Percentiles rank a stretch among this genome's conserved stretches.
Evolutionary conservation across 2,113 vertebrate genomes (phyloP).

Genomic region (Mirza zaza): DNA sequence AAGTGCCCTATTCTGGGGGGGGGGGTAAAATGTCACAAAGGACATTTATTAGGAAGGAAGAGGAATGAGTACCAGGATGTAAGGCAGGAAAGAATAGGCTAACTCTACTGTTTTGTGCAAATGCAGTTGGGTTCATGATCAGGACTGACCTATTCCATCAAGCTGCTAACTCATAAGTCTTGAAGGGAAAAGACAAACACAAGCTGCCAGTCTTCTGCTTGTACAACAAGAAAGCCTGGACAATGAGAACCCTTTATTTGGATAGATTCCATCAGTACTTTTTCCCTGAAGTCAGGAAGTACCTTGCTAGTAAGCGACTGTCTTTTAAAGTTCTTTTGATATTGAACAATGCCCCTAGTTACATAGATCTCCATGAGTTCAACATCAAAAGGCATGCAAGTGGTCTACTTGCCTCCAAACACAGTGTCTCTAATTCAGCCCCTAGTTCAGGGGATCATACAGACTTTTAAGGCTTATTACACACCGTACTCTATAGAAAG

Average conservation of each 20-base stretch:
- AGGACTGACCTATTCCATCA: neutral
- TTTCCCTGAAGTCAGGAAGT: neutral
- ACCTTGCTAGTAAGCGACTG: neutral
- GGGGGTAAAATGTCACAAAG: neutral
- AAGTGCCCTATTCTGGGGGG: neutral
- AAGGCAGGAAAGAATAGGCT: neutral
- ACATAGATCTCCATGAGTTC: neutral
- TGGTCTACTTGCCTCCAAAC: neutral
- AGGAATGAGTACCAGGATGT: neutral
- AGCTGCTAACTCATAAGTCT: neutral
- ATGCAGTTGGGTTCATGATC: neutral
- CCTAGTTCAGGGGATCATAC: neutral
- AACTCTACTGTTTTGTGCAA: neutral
- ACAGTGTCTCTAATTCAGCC: neutral
- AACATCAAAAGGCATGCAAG: neutral
- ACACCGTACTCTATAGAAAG: neutral
- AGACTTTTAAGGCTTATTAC: neutral
- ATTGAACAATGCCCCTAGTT: neutral
- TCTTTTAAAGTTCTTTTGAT: neutral
- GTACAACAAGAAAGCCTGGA: neutral
- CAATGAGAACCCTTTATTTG: neutral
- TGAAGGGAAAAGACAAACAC: neutral
- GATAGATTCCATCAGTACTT: neutral
- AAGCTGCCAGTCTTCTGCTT: neutral
- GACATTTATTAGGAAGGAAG: neutral